phyloP scores from a whole-genome alignment of 2,797 vertebrate genomes.

The Astyanax mexicanus region DNA sequence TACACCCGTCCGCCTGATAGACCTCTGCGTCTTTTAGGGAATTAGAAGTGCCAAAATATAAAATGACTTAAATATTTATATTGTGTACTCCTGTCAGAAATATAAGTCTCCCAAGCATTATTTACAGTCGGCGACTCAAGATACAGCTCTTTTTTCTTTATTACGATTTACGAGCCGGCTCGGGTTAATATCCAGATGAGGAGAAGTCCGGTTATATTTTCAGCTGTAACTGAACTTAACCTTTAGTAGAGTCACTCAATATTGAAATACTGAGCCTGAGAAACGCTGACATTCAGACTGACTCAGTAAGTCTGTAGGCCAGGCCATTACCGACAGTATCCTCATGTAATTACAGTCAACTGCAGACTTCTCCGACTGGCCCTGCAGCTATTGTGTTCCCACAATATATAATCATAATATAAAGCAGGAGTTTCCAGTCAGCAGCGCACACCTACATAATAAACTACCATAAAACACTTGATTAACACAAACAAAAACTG shows the following conservation, averaged over 20 bases:
- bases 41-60: conserved; percentile 83
- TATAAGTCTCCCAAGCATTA: conserved; percentile 79
- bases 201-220: conserved; percentile 69
- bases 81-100: conserved; percentile 74
- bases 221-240: conserved; percentile 62
- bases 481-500: too few species aligned
- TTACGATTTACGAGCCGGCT: conserved; percentile 73
- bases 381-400: conserved; percentile 62
- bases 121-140: conserved; percentile 77
- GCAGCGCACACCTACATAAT: too few species aligned
- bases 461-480: too few species aligned
- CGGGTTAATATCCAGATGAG: conserved; percentile 71
- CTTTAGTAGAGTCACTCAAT: conserved; percentile 52
- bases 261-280: conserved; percentile 67
- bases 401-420: too few species aligned
- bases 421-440: too few species aligned
- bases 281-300: conserved; percentile 56
- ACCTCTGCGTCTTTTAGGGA: conserved; percentile 76
- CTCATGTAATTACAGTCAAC: conserved; percentile 36
- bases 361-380: conserved; percentile 40
- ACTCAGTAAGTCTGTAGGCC: conserved; percentile 45
- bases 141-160: conserved; percentile 60
- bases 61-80: conserved; percentile 81
- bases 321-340: background rate
- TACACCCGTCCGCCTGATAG: conserved; percentile 73